These are phyloP conservation scores for Scaeva pyrastri DNA, from an alignment of 2,888 invertebrate species.

Conservation along the genomic window DNA sequence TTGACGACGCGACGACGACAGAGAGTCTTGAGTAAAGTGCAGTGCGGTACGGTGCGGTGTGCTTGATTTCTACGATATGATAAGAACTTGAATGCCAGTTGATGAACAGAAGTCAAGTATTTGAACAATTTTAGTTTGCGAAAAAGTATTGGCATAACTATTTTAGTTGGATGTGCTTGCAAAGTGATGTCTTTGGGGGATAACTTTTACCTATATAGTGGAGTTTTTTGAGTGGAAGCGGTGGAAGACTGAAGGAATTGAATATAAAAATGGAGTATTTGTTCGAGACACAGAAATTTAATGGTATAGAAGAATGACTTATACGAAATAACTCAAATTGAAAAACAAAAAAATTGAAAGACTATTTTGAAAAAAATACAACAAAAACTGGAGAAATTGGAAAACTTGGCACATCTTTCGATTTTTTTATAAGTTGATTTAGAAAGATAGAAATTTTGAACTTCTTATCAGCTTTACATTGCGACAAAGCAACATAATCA, in stretches of 20 bases:
- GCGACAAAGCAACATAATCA: too few species aligned
- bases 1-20: neutral
- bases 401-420: too few species aligned
- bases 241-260: neutral
- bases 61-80: constrained; percentile 41
- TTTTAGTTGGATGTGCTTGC: constrained; percentile 4
- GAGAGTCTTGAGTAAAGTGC: too few species aligned
- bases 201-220: too few species aligned
- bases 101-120: constrained; percentile 44
- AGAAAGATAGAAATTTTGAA: too few species aligned
- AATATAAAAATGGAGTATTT: neutral
- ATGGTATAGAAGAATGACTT: neutral
- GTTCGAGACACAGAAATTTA: neutral
- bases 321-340: too few species aligned
- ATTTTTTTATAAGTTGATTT: too few species aligned
- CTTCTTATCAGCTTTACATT: too few species aligned
- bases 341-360: too few species aligned
- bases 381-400: too few species aligned
- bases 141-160: constrained; percentile 8
- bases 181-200: neutral
- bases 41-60: neutral
- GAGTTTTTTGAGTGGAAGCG: too few species aligned
- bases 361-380: too few species aligned
- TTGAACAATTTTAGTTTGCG: constrained; percentile 25
- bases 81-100: constrained; percentile 48